phyloP scores from a whole-genome alignment of 2,113 vertebrate genomes.

The Carlito syrichta region DNA sequence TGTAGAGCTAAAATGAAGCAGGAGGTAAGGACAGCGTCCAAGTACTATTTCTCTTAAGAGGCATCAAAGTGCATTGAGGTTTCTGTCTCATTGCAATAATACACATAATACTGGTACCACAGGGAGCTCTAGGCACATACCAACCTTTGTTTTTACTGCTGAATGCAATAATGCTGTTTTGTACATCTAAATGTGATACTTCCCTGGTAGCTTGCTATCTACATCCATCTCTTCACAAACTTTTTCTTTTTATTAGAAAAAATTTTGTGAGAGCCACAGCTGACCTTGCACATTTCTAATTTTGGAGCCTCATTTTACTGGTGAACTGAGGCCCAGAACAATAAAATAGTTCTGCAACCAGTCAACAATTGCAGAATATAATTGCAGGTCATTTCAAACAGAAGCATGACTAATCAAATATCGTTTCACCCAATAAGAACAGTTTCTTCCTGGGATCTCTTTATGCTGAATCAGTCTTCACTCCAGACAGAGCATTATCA shows the following conservation, averaged over 20 bases:
- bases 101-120: background rate
- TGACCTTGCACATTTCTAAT: background rate
- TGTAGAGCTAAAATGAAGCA: background rate
- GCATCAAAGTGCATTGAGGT: accelerated
- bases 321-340: background rate
- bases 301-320: background rate
- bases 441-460: background rate
- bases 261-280: background rate
- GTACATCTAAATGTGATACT: background rate
- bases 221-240: background rate
- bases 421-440: background rate
- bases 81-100: background rate
- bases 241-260: background rate
- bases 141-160: background rate
- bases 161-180: background rate
- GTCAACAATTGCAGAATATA: background rate
- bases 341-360: background rate
- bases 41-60: background rate
- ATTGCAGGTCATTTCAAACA: background rate
- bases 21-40: background rate
- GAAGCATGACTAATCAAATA: background rate
- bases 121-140: background rate
- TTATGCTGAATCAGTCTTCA: background rate
- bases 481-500: background rate
- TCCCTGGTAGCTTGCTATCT: background rate